These are phyloP conservation scores for Poeciliopsis presidionis DNA, from an alignment of 2,797 vertebrate genomes.

Conservation along the genomic window DNA sequence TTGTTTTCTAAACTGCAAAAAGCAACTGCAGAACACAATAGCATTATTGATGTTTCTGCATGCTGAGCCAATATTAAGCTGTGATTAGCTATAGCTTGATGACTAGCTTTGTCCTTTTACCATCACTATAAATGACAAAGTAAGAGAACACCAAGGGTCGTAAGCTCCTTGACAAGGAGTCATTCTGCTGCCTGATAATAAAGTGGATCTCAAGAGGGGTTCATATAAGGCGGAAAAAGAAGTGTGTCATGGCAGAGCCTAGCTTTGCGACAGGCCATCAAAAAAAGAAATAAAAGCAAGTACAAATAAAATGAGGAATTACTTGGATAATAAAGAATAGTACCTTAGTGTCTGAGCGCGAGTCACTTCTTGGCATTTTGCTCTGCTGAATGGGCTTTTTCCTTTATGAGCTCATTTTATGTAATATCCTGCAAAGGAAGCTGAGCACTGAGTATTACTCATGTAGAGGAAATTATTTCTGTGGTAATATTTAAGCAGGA, in stretches of 20 bases:
- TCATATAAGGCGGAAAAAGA: conserved; percentile 47
- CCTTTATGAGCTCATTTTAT: conserved; percentile 56
- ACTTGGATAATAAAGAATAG: conserved; percentile 49
- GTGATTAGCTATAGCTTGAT: conserved; percentile 33
- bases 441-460: conserved; percentile 38
- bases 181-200: conserved; percentile 47
- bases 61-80: conserved; percentile 18
- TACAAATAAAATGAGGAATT: conserved; percentile 57
- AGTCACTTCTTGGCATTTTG: conserved; percentile 51
- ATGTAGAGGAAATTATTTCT: conserved; percentile 37
- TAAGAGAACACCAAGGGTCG: conserved; percentile 26
- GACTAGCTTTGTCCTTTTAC: conserved; percentile 39
- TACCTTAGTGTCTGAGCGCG: conserved; percentile 22
- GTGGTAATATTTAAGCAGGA: background rate
- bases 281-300: conserved; percentile 27
- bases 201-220: conserved; percentile 56
- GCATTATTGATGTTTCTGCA: conserved; percentile 20
- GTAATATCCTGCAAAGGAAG: conserved; percentile 37
- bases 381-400: conserved; percentile 48
- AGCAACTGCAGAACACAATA: conserved; percentile 2
- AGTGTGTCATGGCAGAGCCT: conserved; percentile 34
- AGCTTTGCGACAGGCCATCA: conserved; percentile 46
- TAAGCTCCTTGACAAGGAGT: conserved; percentile 50
- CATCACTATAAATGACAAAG: conserved; percentile 52
- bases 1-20: background rate